These are phyloP conservation scores for Emydura subglobosa DNA, from an alignment of 2,113 vertebrate genomes.

Conservation along the genomic window DNA sequence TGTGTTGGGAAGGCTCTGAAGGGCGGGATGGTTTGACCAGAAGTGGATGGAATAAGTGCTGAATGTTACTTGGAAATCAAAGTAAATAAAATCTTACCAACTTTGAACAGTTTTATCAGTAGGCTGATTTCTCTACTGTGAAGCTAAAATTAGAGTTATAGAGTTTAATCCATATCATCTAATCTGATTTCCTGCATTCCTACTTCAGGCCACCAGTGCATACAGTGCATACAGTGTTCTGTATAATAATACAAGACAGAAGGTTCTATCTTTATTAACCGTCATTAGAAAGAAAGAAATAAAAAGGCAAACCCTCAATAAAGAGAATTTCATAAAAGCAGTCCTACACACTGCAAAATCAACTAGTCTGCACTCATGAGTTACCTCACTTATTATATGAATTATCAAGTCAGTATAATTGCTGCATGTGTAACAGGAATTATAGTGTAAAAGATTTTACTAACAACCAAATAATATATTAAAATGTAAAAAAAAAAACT, in stretches of 20 bases:
- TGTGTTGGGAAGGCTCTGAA: not conserved
- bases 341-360: not conserved
- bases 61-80: not conserved
- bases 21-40: not conserved
- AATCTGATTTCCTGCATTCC: not conserved
- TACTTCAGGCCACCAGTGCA: not conserved
- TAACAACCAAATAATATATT: not conserved
- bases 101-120: not conserved
- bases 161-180: not conserved
- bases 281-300: not conserved
- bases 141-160: not conserved
- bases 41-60: not conserved
- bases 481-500: not conserved
- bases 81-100: not conserved
- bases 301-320: not conserved
- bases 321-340: not conserved
- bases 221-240: not conserved
- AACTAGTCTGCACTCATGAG: rapidly evolving
- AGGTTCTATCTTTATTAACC: not conserved
- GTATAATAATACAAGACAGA: not conserved
- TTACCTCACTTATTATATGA: not conserved
- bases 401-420: not conserved
- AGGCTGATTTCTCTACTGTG: rapidly evolving
- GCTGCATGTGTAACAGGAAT: not conserved
- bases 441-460: not conserved